phyloP scores from a whole-genome alignment of 1,140 invertebrate species.

The Caerostris extrusa region DNA sequence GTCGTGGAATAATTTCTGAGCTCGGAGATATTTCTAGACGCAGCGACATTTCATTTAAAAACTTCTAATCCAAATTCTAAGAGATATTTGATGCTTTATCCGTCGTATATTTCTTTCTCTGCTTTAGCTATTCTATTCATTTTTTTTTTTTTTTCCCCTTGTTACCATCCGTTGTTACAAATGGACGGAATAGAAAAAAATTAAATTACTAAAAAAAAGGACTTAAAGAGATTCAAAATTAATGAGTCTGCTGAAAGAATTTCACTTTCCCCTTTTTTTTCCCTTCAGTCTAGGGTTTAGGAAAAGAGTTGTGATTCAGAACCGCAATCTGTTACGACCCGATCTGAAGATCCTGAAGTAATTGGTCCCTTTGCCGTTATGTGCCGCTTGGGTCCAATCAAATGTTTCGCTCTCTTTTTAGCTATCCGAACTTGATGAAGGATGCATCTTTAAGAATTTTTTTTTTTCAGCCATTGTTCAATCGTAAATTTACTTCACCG shows the following conservation, averaged over 20 bases:
- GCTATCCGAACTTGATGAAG: neutral
- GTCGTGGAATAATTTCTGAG: too few species aligned
- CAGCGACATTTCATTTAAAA: too few species aligned
- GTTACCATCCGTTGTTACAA: too few species aligned
- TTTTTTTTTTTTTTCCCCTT: too few species aligned
- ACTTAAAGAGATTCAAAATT: conserved; percentile 33
- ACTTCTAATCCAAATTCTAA: too few species aligned
- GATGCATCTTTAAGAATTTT: neutral
- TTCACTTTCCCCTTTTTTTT: conserved; percentile 30
- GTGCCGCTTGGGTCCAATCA: conserved; percentile 50
- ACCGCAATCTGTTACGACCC: conserved; percentile 48
- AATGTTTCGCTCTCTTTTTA: neutral
- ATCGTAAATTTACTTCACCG: neutral
- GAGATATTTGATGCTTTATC: too few species aligned
- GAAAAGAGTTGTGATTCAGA: conserved; percentile 37
- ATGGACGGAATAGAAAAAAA: too few species aligned
- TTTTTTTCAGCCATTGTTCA: neutral
- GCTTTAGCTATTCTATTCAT: too few species aligned
- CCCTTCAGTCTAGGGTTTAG: neutral
- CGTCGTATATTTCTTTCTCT: too few species aligned
- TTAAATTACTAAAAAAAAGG: conserved; percentile 9
- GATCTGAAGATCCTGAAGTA: neutral
- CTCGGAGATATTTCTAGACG: too few species aligned
- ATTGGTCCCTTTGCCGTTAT: conserved; percentile 59
- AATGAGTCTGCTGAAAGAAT: conserved; percentile 58